A percentile compares a stretch with the other conserved stretches of the same genome.
Conservation (phyloP, 2,888 invertebrate genomes). For the Opisthograptis luteolata region DNA sequence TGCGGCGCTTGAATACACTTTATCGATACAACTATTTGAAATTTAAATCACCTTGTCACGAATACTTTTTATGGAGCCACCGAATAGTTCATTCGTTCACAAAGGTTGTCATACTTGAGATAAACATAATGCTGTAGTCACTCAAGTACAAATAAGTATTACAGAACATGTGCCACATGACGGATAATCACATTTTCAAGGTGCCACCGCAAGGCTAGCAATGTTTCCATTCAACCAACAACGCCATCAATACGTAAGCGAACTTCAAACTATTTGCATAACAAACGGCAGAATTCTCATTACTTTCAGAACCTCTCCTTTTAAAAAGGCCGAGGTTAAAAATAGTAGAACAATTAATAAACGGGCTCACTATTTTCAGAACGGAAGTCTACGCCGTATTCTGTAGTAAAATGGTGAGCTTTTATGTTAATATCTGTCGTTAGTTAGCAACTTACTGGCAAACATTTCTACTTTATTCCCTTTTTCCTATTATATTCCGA, state of each 20-base stretch:
- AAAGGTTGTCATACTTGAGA: slow-evolving; percentile 25
- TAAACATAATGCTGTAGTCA: slow-evolving; percentile 11
- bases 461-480: slow-evolving; percentile 21
- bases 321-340: slow-evolving; percentile 9
- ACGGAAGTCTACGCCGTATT: slow-evolving; percentile 12
- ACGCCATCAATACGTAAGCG: background rate
- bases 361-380: slow-evolving; percentile 13
- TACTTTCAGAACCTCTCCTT: slow-evolving; percentile 7
- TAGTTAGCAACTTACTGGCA: slow-evolving; percentile 16
- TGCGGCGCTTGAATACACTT: slow-evolving; percentile 39
- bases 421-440: slow-evolving; percentile 27
- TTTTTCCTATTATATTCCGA: slow-evolving; percentile 22
- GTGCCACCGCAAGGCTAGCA: background rate
- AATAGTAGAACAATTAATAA: slow-evolving; percentile 15
- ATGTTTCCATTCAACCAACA: slow-evolving; percentile 2
- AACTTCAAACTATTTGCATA: slow-evolving; percentile 6
- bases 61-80: slow-evolving; percentile 36
- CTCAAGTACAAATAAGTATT: slow-evolving; percentile 10
- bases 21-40: slow-evolving; percentile 40
- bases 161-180: slow-evolving; percentile 3
- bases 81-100: slow-evolving; percentile 20
- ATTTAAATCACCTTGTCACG: slow-evolving; percentile 48
- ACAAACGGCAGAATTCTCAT: slow-evolving; percentile 18
- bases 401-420: slow-evolving; percentile 18
- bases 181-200: slow-evolving; percentile 6